A percentile compares a stretch with the other conserved stretches of the same genome.
Conservation (phyloP, 2,888 invertebrate genomes). For the Andrena trimmerana region DNA sequence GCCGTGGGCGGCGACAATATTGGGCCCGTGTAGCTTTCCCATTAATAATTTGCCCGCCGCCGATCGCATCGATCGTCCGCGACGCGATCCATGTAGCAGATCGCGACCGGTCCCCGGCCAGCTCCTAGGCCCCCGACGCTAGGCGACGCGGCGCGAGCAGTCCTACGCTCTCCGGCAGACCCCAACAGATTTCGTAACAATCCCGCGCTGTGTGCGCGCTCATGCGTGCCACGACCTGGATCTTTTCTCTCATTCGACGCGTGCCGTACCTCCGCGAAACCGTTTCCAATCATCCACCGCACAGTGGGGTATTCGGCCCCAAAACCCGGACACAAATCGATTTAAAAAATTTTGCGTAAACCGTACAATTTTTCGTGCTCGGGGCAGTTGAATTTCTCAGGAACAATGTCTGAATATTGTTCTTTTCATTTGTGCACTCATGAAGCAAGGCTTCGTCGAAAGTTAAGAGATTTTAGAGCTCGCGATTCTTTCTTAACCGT, state of each 20-base stretch:
- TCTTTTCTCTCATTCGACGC: constrained; percentile 77
- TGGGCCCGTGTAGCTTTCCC: constrained; percentile 64
- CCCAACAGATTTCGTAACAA: constrained; percentile 82
- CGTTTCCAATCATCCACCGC: constrained; percentile 46
- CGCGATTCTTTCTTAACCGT: too few species aligned
- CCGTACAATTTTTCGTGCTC: too few species aligned
- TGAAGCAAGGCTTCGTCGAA: too few species aligned
- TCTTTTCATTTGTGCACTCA: too few species aligned
- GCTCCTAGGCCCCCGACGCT: constrained; percentile 10
- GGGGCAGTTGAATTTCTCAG: too few species aligned
- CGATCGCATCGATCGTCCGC: constrained; percentile 66
- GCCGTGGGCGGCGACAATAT: constrained; percentile 69
- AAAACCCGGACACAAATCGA: too few species aligned
- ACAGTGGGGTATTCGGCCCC: too few species aligned
- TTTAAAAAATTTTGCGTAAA: too few species aligned
- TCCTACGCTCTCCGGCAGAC: constrained; percentile 72
- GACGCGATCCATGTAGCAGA: constrained; percentile 67
- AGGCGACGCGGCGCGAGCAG: constrained; percentile 25
- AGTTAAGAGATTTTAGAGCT: too few species aligned
- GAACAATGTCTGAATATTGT: too few species aligned
- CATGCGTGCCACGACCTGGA: constrained; percentile 83
- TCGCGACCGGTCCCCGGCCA: constrained; percentile 60
- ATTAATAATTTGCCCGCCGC: constrained; percentile 75
- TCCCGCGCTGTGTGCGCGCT: constrained; percentile 80
- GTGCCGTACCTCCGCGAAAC: constrained; percentile 59